Evolutionary conservation across 2,888 invertebrate genomes (phyloP), one percentile per base, ranked within the genome.

Genomic region (Ophion ventricosus): DNA sequence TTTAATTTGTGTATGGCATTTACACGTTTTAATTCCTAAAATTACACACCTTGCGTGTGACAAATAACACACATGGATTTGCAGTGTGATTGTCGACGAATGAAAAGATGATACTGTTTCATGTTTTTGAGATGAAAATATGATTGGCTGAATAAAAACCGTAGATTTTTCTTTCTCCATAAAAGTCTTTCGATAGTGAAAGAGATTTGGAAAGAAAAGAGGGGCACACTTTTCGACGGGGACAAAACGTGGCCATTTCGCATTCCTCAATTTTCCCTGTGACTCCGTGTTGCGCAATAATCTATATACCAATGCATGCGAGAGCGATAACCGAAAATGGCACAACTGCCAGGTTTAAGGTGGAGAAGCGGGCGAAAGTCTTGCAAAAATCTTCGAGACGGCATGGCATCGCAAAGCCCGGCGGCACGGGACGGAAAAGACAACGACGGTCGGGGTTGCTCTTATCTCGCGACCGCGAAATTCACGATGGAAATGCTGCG

Each of bases 381-480:
- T 64, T 25, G 54, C 29, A 78, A 67, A 82, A 74, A 82, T 82
- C 56, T 78, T 79, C 57, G 73, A 75, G 82, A 54, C 26, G 25
- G 29, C 67, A n/a, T 29, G 25, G 29, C 67, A n/a, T 29, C 23
- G 23, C 57, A 17, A 72, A 54, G 80, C 73, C 67, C 77, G 7
- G 57, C 23, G 80, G 76, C 67, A 56, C 14, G 14, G 49, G 56
- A 76, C 23, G 23, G 54, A 64, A 23, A 26, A 76, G 72, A 26
- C 72, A 66, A 83, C 49, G 72, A 59, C 57, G 43, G 49, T 67
- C 57, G 78, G 61, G 75, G 77, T 69, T 72, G 82, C 82, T 75
- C 84, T 84, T 82, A 84, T 84, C 84, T 70, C 64, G 70, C 64
- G 63, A 82, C 84, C 84, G 73, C 85, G 72, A 85, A 85, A 83